Evolutionary conservation across 1,140 invertebrate genomes (phyloP).

Genomic region (Conus betulinus): DNA sequence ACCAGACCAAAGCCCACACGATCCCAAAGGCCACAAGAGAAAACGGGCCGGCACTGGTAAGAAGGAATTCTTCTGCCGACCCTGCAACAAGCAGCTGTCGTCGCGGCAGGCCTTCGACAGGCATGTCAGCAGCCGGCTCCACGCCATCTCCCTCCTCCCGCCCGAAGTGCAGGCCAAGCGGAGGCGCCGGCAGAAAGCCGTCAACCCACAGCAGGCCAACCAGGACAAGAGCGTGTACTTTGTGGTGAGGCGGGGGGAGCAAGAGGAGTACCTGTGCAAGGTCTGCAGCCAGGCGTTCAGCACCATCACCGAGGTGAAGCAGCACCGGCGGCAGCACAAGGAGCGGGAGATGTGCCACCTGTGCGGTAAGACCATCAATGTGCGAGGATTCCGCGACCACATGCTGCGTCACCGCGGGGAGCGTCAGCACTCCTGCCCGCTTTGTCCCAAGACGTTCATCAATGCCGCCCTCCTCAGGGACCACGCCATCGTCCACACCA

Average conservation of each 20-base stretch:
- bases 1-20: background rate
- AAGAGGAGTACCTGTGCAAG: background rate
- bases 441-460: background rate
- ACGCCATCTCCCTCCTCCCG: background rate
- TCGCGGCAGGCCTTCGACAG: background rate
- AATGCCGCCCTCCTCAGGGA: background rate
- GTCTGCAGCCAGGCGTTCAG: background rate
- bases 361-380: background rate
- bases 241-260: background rate
- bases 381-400: background rate
- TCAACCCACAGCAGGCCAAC: background rate
- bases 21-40: background rate
- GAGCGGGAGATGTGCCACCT: conserved; percentile 1
- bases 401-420: background rate
- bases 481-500: background rate
- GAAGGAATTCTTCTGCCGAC: background rate
- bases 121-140: background rate
- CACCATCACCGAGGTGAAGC: background rate
- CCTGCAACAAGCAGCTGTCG: background rate
- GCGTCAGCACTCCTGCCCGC: background rate
- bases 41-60: background rate
- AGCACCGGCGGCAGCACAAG: background rate
- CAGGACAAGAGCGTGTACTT: conserved; percentile 2
- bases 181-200: background rate
- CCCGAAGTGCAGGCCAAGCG: background rate